phyloP scores from a whole-genome alignment of 2,797 vertebrate species.

The Danio tinwini region DNA sequence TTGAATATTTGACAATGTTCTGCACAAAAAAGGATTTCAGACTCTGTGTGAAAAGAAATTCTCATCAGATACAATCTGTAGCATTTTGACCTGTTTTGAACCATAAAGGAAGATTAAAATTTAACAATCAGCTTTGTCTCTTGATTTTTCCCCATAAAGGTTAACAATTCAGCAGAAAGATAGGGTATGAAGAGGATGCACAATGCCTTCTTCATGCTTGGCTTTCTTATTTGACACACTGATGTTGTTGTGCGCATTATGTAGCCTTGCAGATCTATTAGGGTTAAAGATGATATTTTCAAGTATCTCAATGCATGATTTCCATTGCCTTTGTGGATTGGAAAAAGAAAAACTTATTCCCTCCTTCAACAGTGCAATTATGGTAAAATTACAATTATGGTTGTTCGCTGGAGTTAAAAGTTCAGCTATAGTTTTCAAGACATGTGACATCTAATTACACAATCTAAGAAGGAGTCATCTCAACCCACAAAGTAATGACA shows the following conservation, averaged over 20 bases:
- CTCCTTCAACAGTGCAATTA: not conserved
- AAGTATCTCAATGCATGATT: constrained; percentile 12
- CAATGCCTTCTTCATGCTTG: not conserved
- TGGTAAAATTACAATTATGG: constrained; percentile 8
- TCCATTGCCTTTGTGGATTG: not conserved
- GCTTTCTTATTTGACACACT: constrained; percentile 1
- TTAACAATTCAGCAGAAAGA: constrained; percentile 9
- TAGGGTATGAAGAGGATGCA: not conserved
- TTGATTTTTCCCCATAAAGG: not conserved
- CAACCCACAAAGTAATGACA: constrained; percentile 6
- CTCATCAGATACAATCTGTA: not conserved
- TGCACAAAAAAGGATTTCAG: constrained; percentile 18
- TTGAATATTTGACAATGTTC: constrained; percentile 24
- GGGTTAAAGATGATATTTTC: constrained; percentile 20
- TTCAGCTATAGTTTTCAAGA: constrained; percentile 26
- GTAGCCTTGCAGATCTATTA: not conserved
- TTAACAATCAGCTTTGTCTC: not conserved
- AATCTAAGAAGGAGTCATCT: constrained; percentile 9
- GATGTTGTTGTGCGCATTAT: not conserved
- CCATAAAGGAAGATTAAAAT: constrained; percentile 3
- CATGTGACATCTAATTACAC: constrained; percentile 1
- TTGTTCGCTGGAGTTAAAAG: constrained; percentile 2
- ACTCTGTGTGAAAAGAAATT: constrained; percentile 8
- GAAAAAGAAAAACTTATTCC: not conserved
- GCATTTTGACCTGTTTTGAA: constrained; percentile 29